These are phyloP conservation scores for Distichodus sexfasciatus DNA, from an alignment of 2,797 vertebrate species.

Conservation along the genomic window DNA sequence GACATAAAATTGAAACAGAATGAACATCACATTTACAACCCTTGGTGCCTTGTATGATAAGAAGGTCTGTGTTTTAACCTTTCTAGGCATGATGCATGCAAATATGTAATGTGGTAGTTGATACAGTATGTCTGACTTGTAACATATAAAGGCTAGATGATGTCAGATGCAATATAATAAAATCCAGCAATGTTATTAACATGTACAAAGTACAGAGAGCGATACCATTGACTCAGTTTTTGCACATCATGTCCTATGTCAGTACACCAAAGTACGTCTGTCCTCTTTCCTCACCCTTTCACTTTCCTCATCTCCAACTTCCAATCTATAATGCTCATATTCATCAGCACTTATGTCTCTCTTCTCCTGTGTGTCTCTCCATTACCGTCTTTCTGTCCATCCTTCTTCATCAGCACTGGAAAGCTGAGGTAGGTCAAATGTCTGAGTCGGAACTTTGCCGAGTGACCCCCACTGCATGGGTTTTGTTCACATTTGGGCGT, in stretches of 20 bases:
- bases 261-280: slow-evolving; percentile 21
- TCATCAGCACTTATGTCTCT: slow-evolving; percentile 22
- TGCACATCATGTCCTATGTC: background rate
- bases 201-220: no score
- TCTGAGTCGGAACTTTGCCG: slow-evolving; percentile 50
- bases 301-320: slow-evolving; percentile 27
- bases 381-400: slow-evolving; percentile 46
- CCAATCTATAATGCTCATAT: slow-evolving; percentile 3
- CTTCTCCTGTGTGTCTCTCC: slow-evolving; percentile 55
- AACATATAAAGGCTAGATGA: no score
- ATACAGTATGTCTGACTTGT: no score
- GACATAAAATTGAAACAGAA: no score
- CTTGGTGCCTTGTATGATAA: no score
- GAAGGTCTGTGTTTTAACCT: no score
- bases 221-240: no score
- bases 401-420: slow-evolving; percentile 75
- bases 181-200: no score
- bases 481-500: background rate
- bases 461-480: slow-evolving; percentile 60
- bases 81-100: no score
- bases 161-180: no score
- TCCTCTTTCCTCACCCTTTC: slow-evolving; percentile 14
- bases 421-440: slow-evolving; percentile 75
- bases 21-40: no score
- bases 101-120: no score